phyloP scores from a whole-genome alignment of 2,797 vertebrate species.

The Mus minutoides region DNA sequence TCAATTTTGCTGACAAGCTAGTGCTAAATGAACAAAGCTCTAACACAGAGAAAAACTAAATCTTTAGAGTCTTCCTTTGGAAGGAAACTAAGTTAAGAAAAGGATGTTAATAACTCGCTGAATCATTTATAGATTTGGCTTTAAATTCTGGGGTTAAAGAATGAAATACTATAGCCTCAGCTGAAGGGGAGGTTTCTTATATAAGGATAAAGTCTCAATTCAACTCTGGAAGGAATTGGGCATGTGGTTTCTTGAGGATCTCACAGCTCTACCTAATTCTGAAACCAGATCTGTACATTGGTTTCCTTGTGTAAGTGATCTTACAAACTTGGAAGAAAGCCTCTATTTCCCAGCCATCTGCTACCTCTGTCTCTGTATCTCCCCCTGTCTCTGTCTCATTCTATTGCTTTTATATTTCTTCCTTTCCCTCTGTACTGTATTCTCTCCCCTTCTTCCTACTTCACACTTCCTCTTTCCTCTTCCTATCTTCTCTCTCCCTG shows the following conservation, averaged over 20 bases:
- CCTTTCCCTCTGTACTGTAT: fast-evolving
- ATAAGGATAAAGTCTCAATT: background rate
- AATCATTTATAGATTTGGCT: background rate
- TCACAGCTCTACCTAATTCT: background rate
- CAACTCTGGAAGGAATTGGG: background rate
- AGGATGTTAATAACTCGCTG: background rate
- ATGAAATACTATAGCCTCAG: conserved; percentile 35
- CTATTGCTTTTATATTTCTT: fast-evolving
- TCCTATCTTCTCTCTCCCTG: fast-evolving
- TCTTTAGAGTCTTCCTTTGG: conserved; percentile 18
- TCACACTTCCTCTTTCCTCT: fast-evolving
- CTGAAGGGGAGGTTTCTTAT: background rate
- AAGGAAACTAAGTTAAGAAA: conserved; percentile 35
- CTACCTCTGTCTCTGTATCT: fast-evolving
- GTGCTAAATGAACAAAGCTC: background rate
- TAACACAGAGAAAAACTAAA: conserved; percentile 49
- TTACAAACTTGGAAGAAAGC: background rate
- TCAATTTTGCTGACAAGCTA: conserved; percentile 33
- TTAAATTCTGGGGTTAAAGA: conserved; percentile 29
- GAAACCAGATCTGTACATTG: background rate
- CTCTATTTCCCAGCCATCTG: background rate
- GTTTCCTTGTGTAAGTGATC: background rate
- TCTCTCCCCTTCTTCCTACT: too few species aligned
- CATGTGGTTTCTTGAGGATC: conserved; percentile 28
- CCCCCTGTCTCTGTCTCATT: background rate